Conservation (phyloP, 2,888 invertebrate genomes). For the Amphipyra berbera region DNA sequence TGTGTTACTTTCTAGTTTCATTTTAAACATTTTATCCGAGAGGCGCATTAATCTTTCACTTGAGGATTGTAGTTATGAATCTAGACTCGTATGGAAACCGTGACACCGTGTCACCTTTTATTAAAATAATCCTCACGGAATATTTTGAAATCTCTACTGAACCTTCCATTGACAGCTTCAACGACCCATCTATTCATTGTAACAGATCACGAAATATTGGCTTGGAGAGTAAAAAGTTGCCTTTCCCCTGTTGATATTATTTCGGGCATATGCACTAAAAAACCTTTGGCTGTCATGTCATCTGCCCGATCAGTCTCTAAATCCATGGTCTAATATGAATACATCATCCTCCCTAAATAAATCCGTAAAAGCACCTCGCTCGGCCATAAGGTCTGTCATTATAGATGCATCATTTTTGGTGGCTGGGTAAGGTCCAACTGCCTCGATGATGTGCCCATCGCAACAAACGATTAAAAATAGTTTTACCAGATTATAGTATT, state of each 20-base stretch:
- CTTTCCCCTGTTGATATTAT: background rate
- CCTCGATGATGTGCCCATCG: background rate
- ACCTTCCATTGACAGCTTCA: too few relatives aligned
- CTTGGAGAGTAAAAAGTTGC: background rate
- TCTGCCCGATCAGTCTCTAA: background rate
- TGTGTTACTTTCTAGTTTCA: too few relatives aligned
- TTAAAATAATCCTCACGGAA: background rate
- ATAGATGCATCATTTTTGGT: background rate
- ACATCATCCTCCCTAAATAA: background rate
- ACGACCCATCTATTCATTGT: background rate
- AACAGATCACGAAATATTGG: background rate
- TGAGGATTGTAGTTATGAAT: too few relatives aligned
- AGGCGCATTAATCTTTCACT: too few relatives aligned
- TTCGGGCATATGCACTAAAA: background rate
- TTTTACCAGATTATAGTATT: background rate
- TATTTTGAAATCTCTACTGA: too few relatives aligned
- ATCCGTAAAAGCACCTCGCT: background rate
- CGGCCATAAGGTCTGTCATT: background rate
- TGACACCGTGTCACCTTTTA: too few relatives aligned
- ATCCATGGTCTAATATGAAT: background rate
- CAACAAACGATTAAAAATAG: background rate
- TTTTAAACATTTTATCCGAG: too few relatives aligned
- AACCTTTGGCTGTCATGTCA: background rate
- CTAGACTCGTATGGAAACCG: too few relatives aligned
- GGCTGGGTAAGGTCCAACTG: constrained; percentile 1